These are phyloP conservation scores for Hemibagrus guttatus DNA, from an alignment of 2,797 vertebrate species.

Conservation along the genomic window DNA sequence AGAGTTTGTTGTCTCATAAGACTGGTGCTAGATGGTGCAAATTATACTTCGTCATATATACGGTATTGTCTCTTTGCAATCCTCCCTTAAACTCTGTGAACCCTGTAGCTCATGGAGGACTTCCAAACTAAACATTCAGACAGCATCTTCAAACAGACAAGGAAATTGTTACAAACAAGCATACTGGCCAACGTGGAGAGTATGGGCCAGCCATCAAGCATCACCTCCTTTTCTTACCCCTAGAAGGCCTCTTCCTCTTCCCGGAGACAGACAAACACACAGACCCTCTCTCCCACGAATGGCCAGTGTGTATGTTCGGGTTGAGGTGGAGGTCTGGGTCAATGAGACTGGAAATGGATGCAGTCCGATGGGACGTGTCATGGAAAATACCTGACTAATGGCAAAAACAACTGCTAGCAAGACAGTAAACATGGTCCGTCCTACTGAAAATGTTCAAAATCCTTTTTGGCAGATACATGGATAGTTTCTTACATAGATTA, in stretches of 20 bases:
- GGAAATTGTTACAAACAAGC: slow-evolving; percentile 49
- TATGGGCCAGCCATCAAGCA: slow-evolving; percentile 51
- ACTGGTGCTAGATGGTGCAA: neutral
- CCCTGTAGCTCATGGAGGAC: slow-evolving; percentile 27
- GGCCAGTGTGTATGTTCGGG: slow-evolving; percentile 56
- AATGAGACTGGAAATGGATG: slow-evolving; percentile 47
- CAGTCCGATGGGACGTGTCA: slow-evolving; percentile 50
- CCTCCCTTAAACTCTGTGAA: slow-evolving; percentile 42
- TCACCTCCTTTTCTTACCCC: slow-evolving; percentile 55
- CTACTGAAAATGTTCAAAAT: neutral
- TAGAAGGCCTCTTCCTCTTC: slow-evolving; percentile 68
- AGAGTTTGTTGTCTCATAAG: neutral
- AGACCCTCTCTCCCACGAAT: slow-evolving; percentile 56
- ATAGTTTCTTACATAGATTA: too few species aligned
- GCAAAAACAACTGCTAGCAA: slow-evolving; percentile 57
- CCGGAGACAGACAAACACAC: slow-evolving; percentile 59
- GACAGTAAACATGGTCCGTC: neutral
- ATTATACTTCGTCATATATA: neutral
- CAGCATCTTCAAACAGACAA: slow-evolving; percentile 58
- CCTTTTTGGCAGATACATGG: too few species aligned
- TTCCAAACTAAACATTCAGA: slow-evolving; percentile 55
- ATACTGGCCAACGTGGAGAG: slow-evolving; percentile 37
- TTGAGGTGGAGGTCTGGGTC: slow-evolving; percentile 57
- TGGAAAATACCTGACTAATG: slow-evolving; percentile 56
- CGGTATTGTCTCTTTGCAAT: slow-evolving; percentile 9